Percentiles rank a stretch among this genome's conserved stretches.
Evolutionary conservation across 2,888 invertebrate species (phyloP).

Genomic region (Acleris emargana): DNA sequence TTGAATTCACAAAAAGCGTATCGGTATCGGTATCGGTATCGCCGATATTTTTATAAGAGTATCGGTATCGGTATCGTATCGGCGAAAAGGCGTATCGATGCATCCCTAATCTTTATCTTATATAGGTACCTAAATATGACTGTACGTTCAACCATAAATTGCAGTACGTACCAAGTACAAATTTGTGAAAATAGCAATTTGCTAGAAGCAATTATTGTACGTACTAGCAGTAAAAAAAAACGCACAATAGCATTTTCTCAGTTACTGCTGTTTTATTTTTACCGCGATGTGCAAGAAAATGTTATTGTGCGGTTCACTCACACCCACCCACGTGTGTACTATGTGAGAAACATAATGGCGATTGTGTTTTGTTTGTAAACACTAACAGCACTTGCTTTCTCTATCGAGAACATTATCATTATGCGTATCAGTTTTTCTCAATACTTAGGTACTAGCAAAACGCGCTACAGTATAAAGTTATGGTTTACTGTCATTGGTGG

Average conservation of each 20-base stretch:
- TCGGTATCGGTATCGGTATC: too few relatives aligned
- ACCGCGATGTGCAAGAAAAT: too few relatives aligned
- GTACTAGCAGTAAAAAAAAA: slow-evolving; percentile 12
- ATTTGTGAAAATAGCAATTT: background rate
- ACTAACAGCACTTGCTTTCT: slow-evolving; percentile 15
- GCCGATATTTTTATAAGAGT: too few relatives aligned
- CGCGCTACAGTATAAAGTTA: too few relatives aligned
- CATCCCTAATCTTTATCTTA: too few relatives aligned
- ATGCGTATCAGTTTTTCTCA: background rate
- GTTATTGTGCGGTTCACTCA: slow-evolving; percentile 18
- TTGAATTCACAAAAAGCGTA: too few relatives aligned
- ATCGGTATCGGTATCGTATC: too few relatives aligned
- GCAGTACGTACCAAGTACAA: background rate
- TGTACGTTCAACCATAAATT: too few relatives aligned
- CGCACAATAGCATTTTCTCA: slow-evolving; percentile 26
- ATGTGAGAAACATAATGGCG: slow-evolving; percentile 14
- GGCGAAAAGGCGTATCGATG: too few relatives aligned
- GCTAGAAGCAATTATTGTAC: background rate
- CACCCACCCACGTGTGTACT: background rate
- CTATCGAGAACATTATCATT: slow-evolving; percentile 13
- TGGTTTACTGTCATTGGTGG: too few relatives aligned
- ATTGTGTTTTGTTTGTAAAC: slow-evolving; percentile 22
- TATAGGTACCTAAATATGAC: too few relatives aligned
- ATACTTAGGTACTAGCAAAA: background rate
- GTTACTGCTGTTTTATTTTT: slow-evolving; percentile 4